These are phyloP conservation scores for Nasua narica DNA, from an alignment of 2,797 vertebrate species.

Conservation along the genomic window DNA sequence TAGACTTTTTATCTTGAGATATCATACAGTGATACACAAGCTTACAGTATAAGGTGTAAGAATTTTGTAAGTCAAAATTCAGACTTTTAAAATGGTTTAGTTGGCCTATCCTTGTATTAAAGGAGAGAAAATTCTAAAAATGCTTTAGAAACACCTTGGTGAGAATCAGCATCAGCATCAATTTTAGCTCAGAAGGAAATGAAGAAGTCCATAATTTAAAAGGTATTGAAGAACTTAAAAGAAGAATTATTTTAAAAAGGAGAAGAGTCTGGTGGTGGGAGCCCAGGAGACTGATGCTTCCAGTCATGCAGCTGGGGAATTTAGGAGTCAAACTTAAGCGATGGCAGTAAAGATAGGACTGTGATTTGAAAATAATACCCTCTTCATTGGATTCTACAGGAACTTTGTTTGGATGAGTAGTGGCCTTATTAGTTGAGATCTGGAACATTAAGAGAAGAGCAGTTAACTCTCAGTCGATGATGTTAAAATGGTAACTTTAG, in stretches of 20 bases:
- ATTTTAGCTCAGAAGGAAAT: slow-evolving; percentile 11
- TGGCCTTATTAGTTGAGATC: background rate
- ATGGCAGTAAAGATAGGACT: background rate
- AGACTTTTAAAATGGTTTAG: background rate
- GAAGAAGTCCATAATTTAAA: background rate
- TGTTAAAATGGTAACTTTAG: background rate
- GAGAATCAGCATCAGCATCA: background rate
- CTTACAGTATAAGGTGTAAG: background rate
- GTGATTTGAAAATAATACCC: background rate
- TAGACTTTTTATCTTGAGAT: background rate
- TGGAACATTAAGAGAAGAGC: background rate
- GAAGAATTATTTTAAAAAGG: background rate
- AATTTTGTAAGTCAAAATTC: background rate
- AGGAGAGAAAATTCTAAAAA: background rate
- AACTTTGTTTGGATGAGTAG: background rate
- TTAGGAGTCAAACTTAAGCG: background rate
- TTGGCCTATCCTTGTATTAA: background rate
- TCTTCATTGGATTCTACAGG: background rate
- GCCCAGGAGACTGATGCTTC: background rate
- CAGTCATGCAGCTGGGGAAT: background rate
- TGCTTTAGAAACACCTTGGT: background rate
- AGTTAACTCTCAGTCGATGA: background rate
- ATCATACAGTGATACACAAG: background rate
- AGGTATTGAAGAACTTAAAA: background rate
- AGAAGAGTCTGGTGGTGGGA: background rate